Conservation (phyloP, 23 tunicate species). For the Diplosoma virens region DNA sequence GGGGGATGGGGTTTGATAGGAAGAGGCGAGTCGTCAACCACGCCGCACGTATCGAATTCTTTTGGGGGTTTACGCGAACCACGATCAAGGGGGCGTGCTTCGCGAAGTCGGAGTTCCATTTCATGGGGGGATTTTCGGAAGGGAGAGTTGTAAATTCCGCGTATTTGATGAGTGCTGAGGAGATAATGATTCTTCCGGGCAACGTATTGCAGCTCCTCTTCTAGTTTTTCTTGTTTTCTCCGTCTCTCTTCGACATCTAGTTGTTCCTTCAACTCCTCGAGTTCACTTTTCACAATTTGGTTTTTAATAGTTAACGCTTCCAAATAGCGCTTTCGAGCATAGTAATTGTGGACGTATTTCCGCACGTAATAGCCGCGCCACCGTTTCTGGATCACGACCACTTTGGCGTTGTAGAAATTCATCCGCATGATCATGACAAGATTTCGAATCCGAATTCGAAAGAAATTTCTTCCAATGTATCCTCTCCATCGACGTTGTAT, state of each 20-base stretch:
- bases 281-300: slow-evolving; percentile 64
- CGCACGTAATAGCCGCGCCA: slow-evolving; percentile 92
- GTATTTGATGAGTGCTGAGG: slow-evolving; percentile 77
- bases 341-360: slow-evolving; percentile 76
- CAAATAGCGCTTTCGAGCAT: slow-evolving; percentile 84
- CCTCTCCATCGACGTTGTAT: slow-evolving; percentile 81
- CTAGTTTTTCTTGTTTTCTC: slow-evolving; percentile 31
- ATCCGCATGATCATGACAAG: slow-evolving; percentile 67
- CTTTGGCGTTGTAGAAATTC: slow-evolving; percentile 79
- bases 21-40: slow-evolving; percentile 16
- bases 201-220: slow-evolving; percentile 38
- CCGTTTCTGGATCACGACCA: slow-evolving; percentile 64
- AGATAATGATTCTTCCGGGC: slow-evolving; percentile 87
- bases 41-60: background rate
- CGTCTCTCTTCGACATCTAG: slow-evolving; percentile 15
- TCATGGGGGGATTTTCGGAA: slow-evolving; percentile 48
- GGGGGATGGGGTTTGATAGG: slow-evolving; percentile 45
- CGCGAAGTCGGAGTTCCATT: slow-evolving; percentile 67
- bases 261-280: slow-evolving; percentile 56
- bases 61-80: background rate
- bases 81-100: slow-evolving; percentile 36
- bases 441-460: slow-evolving; percentile 42
- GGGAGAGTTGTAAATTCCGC: slow-evolving; percentile 88
- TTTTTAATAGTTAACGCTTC: slow-evolving; percentile 74
- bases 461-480: slow-evolving; percentile 54